These are phyloP conservation scores for Pseudoatta argentina DNA, from an alignment of 1,140 invertebrate genomes.

Conservation along the genomic window DNA sequence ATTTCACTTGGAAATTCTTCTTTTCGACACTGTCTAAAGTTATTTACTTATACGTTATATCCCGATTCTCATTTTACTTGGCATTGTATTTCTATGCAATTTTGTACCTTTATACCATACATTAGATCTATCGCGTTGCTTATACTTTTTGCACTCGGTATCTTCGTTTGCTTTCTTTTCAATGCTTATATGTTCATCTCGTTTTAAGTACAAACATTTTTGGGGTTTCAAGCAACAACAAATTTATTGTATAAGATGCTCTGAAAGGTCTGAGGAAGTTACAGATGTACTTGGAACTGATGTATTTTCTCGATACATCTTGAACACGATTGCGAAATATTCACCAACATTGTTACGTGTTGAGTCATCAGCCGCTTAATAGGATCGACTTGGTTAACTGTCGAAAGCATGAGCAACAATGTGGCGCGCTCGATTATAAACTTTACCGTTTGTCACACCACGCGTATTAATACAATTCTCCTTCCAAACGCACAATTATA, in stretches of 20 bases:
- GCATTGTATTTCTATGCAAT: background rate
- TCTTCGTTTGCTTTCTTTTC: no score
- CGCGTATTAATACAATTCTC: background rate
- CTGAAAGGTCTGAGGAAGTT: background rate
- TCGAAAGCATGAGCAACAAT: background rate
- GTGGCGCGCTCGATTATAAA: background rate
- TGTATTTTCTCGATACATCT: background rate
- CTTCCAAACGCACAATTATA: background rate
- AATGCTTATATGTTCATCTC: no score
- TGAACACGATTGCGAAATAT: background rate
- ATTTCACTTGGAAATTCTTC: background rate
- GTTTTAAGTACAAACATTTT: no score
- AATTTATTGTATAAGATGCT: background rate
- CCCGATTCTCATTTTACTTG: background rate
- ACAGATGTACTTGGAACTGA: background rate
- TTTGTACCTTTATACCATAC: background rate
- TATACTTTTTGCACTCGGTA: no score
- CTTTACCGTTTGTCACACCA: background rate
- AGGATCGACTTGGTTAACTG: background rate
- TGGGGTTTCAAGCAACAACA: no score
- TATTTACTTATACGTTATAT: background rate
- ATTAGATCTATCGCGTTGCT: no score
- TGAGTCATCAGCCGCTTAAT: constrained; percentile 23
- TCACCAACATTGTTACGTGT: constrained; percentile 13
- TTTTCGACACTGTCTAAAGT: no score